Conservation (phyloP, 1,140 invertebrate genomes). For the Atta texana region DNA sequence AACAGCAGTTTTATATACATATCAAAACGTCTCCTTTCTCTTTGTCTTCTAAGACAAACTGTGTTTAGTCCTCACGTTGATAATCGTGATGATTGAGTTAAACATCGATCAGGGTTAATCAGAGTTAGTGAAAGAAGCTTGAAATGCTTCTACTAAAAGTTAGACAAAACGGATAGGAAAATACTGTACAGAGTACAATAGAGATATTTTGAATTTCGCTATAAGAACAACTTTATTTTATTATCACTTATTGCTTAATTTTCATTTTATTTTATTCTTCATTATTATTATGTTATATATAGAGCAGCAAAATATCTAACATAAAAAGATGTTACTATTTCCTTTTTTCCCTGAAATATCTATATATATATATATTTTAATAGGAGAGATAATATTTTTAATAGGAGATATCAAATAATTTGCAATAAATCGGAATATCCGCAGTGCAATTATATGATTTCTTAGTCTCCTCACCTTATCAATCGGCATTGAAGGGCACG, state of each 20-base stretch:
- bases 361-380: background rate
- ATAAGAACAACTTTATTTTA: background rate
- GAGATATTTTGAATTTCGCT: background rate
- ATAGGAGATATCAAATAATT: background rate
- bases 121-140: no score
- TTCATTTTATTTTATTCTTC: background rate
- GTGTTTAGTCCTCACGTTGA: no score
- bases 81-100: no score
- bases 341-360: background rate
- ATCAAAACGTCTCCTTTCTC: no score
- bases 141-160: background rate
- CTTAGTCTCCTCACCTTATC: conserved; percentile 91
- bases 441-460: background rate
- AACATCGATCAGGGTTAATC: no score
- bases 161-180: background rate
- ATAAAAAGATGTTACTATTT: background rate
- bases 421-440: background rate
- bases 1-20: no score
- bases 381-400: background rate
- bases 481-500: conserved; percentile 96
- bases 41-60: no score
- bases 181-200: background rate
- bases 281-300: background rate
- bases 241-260: background rate
- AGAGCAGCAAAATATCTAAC: background rate